Base-by-base conservation (phyloP, 1,140 invertebrate species). In the Pogonus chalceus region DNA sequence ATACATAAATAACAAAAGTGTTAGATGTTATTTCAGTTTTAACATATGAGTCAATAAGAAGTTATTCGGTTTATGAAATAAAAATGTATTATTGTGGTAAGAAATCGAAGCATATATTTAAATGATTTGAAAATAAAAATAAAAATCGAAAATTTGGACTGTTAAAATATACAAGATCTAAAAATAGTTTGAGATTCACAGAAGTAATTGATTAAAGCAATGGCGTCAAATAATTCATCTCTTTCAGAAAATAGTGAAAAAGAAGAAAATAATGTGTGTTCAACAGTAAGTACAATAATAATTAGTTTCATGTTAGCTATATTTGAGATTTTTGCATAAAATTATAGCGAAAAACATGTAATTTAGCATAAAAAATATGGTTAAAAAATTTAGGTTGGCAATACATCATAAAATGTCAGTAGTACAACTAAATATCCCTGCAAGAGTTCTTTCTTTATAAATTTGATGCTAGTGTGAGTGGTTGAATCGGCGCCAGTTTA, bases 151-250 rank as follows among this genome's bases (percentile, higher is more conserved):
- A n/a, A n/a, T n/a, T n/a, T n/a, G n/a, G n/a, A n/a, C n/a, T n/a
- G n/a, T n/a, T n/a, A n/a, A n/a, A n/a, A n/a, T n/a, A n/a, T n/a
- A n/a, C n/a, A n/a, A n/a, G n/a, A n/a, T n/a, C n/a, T n/a, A n/a
- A n/a, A n/a, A n/a, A 31, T 16, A 43, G 9, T 43, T 43, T 43
- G 18, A 4, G 18, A 43, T 10, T 3, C 9, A 4, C 37, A 10
- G 37, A 10, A 12, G 37, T 18, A 43, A 16, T 43, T 43, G 9
- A 18, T 9, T 9, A 12, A 16, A 43, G 37, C 37, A 55, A 55
- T 55, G 53, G 53, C 53, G 31, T 49, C 53, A 18, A 50, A 47
- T 47, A 9, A 46, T 50, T 22, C 23, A 43, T 49, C 23, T 16
- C 46, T 20, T 23, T 26, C 47, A 18, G 23, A 26, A 50, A 50